Conservation (phyloP, 2,113 vertebrate species). For the Vireo altiloquus region DNA sequence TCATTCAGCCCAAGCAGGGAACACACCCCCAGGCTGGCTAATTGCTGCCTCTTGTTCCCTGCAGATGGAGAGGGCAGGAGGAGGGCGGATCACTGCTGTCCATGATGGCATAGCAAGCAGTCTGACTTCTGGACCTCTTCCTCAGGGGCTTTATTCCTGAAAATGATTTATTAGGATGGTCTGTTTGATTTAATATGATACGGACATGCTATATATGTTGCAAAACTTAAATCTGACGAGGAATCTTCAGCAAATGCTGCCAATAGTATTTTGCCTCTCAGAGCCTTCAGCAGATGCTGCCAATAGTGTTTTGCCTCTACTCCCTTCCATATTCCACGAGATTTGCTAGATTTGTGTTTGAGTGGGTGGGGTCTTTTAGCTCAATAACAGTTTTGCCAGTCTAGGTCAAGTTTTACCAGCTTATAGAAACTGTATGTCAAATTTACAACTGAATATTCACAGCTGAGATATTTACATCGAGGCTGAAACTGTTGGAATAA, state of each 20-base stretch:
- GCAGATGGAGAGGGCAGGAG: slow-evolving; percentile 6
- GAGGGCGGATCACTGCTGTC: neutral
- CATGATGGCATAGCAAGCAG: neutral
- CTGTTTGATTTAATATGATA: neutral
- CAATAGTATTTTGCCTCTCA: neutral
- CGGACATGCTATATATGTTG: neutral
- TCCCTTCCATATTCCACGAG: neutral
- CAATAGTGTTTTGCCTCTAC: neutral
- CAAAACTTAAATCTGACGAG: neutral
- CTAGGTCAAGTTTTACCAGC: neutral
- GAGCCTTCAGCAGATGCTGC: neutral
- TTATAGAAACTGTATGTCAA: neutral
- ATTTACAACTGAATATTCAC: neutral
- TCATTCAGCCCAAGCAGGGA: neutral
- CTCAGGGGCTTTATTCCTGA: neutral
- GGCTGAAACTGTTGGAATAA: neutral
- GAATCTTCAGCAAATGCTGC: neutral
- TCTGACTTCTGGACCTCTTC: neutral
- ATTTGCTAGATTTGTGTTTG: neutral
- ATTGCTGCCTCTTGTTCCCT: neutral
- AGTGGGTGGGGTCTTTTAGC: neutral
- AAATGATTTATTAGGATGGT: neutral
- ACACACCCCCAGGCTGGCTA: neutral
- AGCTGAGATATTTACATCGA: neutral
- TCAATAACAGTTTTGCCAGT: neutral